Conservation (phyloP, 1,140 invertebrate species). For the Sesamia nonagrioides region DNA sequence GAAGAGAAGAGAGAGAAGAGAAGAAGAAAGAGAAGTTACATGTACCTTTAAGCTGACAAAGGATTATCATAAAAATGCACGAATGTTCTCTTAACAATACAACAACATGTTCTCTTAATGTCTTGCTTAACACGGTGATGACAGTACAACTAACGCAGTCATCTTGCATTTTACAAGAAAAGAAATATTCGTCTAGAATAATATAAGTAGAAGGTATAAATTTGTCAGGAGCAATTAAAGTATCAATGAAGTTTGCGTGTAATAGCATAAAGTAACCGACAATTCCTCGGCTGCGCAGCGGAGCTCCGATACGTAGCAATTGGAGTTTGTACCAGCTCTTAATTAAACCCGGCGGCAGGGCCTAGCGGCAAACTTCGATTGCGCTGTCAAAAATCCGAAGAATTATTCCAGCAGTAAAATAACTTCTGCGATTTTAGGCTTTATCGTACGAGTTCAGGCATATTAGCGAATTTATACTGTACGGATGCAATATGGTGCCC, state of each 20-base stretch:
- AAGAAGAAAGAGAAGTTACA: no score
- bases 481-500: conserved; percentile 82
- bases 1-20: no score
- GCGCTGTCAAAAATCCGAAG: conserved; percentile 87
- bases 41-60: no score
- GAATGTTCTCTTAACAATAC: no score
- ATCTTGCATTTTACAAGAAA: not conserved
- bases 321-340: conserved; percentile 74
- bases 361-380: conserved; percentile 85
- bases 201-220: conserved; percentile 24
- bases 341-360: conserved; percentile 81
- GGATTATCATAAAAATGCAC: no score
- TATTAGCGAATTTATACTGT: conserved; percentile 86
- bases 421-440: conserved; percentile 85
- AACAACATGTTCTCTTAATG: no score
- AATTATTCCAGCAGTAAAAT: conserved; percentile 85
- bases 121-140: no score
- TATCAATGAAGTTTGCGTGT: conserved; percentile 60
- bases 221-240: conserved; percentile 50
- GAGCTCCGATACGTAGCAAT: conserved; percentile 64
- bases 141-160: no score
- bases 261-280: conserved; percentile 60
- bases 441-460: conserved; percentile 85
- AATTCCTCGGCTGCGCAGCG: conserved; percentile 57
- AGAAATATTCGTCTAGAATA: not conserved